Percentiles rank a stretch among this genome's conserved stretches.
These are phyloP conservation scores for Neoscelio sp. DNA, from an alignment of 2,888 invertebrate genomes.

Conservation along the genomic window DNA sequence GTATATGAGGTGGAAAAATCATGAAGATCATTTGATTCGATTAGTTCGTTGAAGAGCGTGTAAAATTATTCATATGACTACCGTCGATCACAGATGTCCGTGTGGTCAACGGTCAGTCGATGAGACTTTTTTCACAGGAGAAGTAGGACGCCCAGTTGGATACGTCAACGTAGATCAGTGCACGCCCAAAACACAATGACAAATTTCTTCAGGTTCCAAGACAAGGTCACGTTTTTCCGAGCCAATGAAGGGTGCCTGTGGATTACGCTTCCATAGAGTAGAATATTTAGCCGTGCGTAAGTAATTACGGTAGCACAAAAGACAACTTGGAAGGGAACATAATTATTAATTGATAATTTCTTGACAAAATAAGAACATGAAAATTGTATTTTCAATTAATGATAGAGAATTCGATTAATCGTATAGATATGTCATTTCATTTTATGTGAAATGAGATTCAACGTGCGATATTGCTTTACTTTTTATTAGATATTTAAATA, in stretches of 20 bases:
- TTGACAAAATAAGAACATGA: background rate
- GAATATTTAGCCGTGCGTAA: constrained; percentile 61
- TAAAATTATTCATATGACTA: constrained; percentile 65
- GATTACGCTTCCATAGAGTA: constrained; percentile 46
- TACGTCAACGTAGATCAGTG: constrained; percentile 71
- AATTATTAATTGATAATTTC: constrained; percentile 66
- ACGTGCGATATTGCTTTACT: no score
- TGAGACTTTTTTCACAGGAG: constrained; percentile 47
- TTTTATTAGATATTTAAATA: no score
- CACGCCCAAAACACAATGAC: constrained; percentile 70
- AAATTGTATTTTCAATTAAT: background rate
- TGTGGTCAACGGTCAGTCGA: constrained; percentile 63
- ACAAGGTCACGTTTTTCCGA: constrained; percentile 32
- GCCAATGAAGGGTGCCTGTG: constrained; percentile 41
- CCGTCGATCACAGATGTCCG: constrained; percentile 60
- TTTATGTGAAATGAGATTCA: no score
- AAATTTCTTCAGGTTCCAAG: constrained; percentile 57
- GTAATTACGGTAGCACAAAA: constrained; percentile 61
- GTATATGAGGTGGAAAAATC: constrained; percentile 49
- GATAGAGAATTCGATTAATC: constrained; percentile 13
- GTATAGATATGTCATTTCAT: no score
- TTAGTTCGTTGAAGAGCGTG: constrained; percentile 47
- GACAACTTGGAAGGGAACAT: constrained; percentile 39
- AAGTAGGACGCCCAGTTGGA: constrained; percentile 70
- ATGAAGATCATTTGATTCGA: constrained; percentile 59